A percentile compares a stretch with the other conserved stretches of the same genome.
Evolutionary conservation across 2,888 invertebrate species (phyloP).

Genomic region (Cremastobaeus sp.): DNA sequence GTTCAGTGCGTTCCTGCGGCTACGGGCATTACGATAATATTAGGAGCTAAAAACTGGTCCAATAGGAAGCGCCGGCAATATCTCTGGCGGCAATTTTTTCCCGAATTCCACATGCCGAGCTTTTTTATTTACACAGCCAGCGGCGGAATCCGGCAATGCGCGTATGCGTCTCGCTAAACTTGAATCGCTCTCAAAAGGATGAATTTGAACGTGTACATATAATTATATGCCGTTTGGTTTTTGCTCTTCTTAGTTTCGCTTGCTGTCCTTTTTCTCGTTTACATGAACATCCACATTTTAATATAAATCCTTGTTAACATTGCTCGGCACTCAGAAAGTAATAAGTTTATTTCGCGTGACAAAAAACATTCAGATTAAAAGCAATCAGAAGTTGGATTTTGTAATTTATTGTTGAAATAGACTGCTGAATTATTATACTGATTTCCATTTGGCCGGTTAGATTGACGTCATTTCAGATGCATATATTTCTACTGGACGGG

Average conservation of each 20-base stretch:
- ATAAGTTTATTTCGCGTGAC: no score
- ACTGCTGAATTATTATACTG: no score
- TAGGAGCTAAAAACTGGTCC: conserved; percentile 59
- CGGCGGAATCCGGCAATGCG: conserved; percentile 30
- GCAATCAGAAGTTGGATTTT: no score
- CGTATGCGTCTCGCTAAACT: conserved; percentile 27
- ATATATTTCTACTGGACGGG: no score
- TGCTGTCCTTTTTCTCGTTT: conserved; percentile 59
- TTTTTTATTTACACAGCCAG: conserved; percentile 63
- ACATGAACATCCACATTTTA: no score
- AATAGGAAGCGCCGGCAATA: conserved; percentile 40
- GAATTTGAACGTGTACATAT: conserved; percentile 65
- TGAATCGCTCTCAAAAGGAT: conserved; percentile 25
- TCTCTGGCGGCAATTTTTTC: conserved; percentile 48
- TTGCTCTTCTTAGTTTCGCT: conserved; percentile 24
- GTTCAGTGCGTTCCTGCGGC: conserved; percentile 16
- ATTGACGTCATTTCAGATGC: no score
- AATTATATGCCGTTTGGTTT: conserved; percentile 64
- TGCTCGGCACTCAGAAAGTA: conserved; percentile 71
- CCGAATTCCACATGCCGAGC: conserved; percentile 36
- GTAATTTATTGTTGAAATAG: no score
- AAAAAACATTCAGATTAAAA: no score
- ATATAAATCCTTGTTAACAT: conserved; percentile 77
- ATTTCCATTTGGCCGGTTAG: no score
- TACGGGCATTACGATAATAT: conserved; percentile 60